A percentile compares a stretch with the other conserved stretches of the same genome.
Evolutionary conservation across 2,113 vertebrate species (phyloP).

Genomic region (Ia io): DNA sequence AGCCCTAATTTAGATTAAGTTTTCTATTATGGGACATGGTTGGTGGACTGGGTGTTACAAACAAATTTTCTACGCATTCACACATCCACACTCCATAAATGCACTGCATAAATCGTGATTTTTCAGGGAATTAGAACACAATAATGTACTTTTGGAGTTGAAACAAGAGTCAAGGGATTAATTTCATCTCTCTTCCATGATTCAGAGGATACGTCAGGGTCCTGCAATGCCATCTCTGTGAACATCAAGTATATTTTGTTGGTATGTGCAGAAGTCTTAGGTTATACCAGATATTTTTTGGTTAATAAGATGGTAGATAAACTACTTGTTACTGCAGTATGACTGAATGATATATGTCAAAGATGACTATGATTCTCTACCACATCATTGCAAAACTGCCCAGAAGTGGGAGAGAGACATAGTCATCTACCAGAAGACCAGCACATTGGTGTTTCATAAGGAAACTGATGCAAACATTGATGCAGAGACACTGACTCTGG

Average conservation of each 20-base stretch:
- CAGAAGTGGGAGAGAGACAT: not conserved
- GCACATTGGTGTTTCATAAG: conserved; percentile 6
- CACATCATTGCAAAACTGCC: not conserved
- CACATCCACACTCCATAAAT: not conserved
- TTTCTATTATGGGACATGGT: not conserved
- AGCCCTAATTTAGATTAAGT: not conserved
- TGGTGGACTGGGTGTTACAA: not conserved
- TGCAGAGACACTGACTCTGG: not conserved
- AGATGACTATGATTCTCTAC: not conserved
- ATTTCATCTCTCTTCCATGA: not conserved
- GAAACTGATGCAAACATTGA: not conserved
- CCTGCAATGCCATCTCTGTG: not conserved
- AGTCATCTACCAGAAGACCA: conserved; percentile 4
- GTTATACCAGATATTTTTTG: not conserved
- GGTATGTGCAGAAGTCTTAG: not conserved
- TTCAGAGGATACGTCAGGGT: not conserved
- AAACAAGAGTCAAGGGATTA: conserved; percentile 18
- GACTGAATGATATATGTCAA: not conserved
- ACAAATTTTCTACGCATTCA: not conserved
- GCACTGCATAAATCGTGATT: not conserved
- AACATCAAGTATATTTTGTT: not conserved
- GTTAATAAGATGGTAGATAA: not conserved
- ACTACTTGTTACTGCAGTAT: not conserved
- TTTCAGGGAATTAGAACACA: conserved; percentile 33
- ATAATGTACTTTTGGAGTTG: not conserved